Evolutionary conservation across 2,113 vertebrate genomes (phyloP), one percentile per base, ranked within the genome.

Genomic region (Mesitornis unicolor): DNA sequence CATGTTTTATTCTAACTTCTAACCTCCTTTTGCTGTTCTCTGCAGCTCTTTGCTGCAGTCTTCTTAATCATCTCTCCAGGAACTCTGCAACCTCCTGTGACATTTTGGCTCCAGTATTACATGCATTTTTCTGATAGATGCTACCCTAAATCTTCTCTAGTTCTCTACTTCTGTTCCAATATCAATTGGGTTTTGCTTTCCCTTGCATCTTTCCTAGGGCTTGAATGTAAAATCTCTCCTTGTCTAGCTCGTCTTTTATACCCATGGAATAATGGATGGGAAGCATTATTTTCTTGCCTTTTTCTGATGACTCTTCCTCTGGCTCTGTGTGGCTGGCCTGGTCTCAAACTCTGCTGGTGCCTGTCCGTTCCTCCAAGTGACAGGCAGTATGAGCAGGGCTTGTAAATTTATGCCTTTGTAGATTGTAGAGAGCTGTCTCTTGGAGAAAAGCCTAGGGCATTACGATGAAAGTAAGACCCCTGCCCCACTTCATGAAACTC

Each of bases 231-330:
- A 50, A 69, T 83, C 20, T 81, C 13, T 33, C 86, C 50, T 64
- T n/a, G 33, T 43, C 17, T 47, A 40, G 29, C 16, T 90, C 43
- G 10, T 60, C 28, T 69, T 94, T 83, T 81, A 28, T 35, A 68
- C 6, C 14, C 6, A 2, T 74, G 56, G 35, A 93, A 43, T 79
- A 87, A 50, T 35, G 28, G 29, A 85, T 67, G 12, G 18, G 26
- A 86, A 69, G 24, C 15, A 11, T 86, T 83, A 56, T 86, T 95
- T 94, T 79, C 51, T 51, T 91, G 47, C 18, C 33, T 86, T 68
- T 84, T 75, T 40, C 69, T 82, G 70, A 59, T 84, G 56, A 36
- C 33, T 51, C 38, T 68, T 94, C 35, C 26, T 86, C 69, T 95
- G 77, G 17, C 57, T 93, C 11, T 77, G 10, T 61, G 29, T 59